Conservation (phyloP, 37 sponge, comb jelly and placozoan species). For the Halisarca cf. caerulea region DNA sequence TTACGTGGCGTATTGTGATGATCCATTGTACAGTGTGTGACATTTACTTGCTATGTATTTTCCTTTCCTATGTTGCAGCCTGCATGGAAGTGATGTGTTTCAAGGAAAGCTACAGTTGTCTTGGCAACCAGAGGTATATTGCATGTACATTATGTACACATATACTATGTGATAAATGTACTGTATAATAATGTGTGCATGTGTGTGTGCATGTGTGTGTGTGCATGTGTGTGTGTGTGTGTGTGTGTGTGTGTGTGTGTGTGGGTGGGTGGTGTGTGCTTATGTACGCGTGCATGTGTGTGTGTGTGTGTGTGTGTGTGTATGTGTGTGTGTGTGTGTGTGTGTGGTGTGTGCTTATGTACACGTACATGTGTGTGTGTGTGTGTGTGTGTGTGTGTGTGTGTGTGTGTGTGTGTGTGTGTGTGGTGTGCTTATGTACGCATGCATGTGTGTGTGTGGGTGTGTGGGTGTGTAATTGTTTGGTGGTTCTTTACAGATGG, state of each 20-base stretch:
- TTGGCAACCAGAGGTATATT: too few species aligned
- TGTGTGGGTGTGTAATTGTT: too few species aligned
- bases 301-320: slow-evolving; percentile 15
- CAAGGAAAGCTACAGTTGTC: too few species aligned
- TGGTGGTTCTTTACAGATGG: too few species aligned
- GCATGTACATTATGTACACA: too few species aligned
- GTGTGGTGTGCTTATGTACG: slow-evolving; percentile 17
- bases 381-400: slow-evolving; percentile 46
- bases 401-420: slow-evolving; percentile 45
- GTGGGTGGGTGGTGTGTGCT: neutral
- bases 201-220: neutral
- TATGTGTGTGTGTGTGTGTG: slow-evolving; percentile 4
- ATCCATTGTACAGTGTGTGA: too few species aligned
- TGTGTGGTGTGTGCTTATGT: neutral
- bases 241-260: slow-evolving; percentile 2
- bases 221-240: neutral
- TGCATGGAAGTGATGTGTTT: too few species aligned
- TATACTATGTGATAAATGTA: too few species aligned
- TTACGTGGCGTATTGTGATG: too few species aligned
- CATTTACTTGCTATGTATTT: too few species aligned
- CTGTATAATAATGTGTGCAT: slow-evolving; percentile 29
- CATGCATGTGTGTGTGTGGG: too few species aligned
- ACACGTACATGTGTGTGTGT: slow-evolving; percentile 31
- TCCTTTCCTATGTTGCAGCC: too few species aligned
- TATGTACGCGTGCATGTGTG: neutral